Base-by-base conservation (phyloP, 2,888 invertebrate genomes). In the Allophyes oxyacanthae region DNA sequence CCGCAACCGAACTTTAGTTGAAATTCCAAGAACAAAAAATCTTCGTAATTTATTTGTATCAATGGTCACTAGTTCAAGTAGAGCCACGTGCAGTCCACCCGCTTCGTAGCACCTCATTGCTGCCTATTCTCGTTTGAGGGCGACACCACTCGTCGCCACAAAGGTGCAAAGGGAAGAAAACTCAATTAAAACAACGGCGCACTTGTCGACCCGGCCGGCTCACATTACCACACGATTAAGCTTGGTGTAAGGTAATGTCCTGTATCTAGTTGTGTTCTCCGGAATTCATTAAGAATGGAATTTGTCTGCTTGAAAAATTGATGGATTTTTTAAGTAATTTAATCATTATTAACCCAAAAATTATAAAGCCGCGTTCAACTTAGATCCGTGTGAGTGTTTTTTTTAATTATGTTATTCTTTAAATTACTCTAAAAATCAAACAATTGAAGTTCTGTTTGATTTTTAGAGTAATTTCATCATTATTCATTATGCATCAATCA, bases 111-210 rank as follows among this genome's bases (percentile, higher is more conserved):
- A 64, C 69, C 53, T 64, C 56, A 57, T 42, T 20, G 32, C 44
- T 42, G 26, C 38, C 41, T 38, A 36, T 49, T 55, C 70, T 79
- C 78, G 74, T 81, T 84, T 73, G 79, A 85, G 81, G 78, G 82
- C 69, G 81, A 78, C 81, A 82, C 72, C 66, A 71, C 78, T 76
- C 66, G 72, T 79, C 78, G 75, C 79, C 85, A 87, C 88, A 89
- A 87, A 88, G 87, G 88, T 86, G 87, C 78, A 84, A 83, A 86
- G 85, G 81, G 80, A 82, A 84, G 82, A 78, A 78, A 89, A 88
- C 88, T 88, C 85, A 88, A 90, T 91, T 91, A 91, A 91, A 90
- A 88, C 87, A 85, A 84, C 85, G 80, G 62, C 68, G 72, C 76
- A 62, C 63, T 68, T 77, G 80, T 83, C 78, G 74, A 77, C 79